phyloP scores from a whole-genome alignment of 2,888 invertebrate genomes.

The Galeopsomyia nigrocyanea region DNA sequence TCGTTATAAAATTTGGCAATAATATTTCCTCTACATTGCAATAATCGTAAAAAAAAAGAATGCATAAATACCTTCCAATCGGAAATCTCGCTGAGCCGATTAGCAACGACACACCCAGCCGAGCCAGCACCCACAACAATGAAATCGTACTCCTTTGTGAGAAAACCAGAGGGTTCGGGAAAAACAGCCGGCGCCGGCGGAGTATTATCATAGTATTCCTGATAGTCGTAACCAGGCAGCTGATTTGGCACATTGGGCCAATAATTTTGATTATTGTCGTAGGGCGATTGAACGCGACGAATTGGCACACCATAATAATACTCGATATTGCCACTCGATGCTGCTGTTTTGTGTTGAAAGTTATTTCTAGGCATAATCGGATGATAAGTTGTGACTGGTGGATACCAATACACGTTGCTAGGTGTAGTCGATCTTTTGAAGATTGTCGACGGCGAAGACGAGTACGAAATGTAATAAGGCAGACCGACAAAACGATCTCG shows the following conservation, averaged over 20 bases:
- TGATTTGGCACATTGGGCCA: background rate
- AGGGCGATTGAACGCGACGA: background rate
- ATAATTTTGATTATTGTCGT: background rate
- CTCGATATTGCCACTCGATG: background rate
- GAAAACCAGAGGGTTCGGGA: slow-evolving; percentile 40
- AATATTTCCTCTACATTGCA: no score
- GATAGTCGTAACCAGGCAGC: background rate
- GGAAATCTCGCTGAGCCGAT: slow-evolving; percentile 65
- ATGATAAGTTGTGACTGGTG: no score
- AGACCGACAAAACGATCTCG: slow-evolving; percentile 21
- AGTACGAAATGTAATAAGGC: slow-evolving; percentile 1
- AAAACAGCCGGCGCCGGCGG: slow-evolving; percentile 26
- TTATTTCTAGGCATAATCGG: background rate
- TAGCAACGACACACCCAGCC: slow-evolving; percentile 72
- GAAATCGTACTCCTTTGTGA: slow-evolving; percentile 67
- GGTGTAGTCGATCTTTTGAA: background rate
- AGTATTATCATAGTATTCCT: background rate
- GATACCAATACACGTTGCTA: no score
- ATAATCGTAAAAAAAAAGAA: background rate
- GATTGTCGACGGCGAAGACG: background rate
- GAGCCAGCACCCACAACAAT: slow-evolving; percentile 72
- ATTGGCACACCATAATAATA: slow-evolving; percentile 20
- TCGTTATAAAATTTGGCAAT: no score
- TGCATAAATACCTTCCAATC: slow-evolving; percentile 53
- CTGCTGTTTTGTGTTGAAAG: background rate